Evolutionary conservation across 2,113 vertebrate species (phyloP).

Genomic region (Spilogale gracilis): DNA sequence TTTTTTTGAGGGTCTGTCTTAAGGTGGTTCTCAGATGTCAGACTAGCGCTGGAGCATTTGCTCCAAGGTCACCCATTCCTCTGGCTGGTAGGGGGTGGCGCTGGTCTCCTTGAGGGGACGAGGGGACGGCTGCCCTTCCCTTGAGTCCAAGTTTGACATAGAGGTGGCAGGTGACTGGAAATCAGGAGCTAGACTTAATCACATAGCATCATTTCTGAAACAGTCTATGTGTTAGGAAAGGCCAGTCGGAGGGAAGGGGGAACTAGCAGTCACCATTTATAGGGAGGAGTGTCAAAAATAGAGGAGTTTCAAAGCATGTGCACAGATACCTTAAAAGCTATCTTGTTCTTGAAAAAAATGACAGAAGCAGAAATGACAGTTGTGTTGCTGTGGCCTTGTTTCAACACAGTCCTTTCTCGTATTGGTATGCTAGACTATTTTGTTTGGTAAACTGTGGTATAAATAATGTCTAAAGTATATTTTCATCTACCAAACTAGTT

Average conservation of each 20-base stretch:
- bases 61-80: background rate
- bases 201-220: background rate
- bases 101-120: background rate
- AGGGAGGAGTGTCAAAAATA: background rate
- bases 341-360: background rate
- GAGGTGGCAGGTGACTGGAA: background rate
- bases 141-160: background rate
- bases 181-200: background rate
- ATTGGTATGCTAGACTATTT: background rate
- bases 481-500: background rate
- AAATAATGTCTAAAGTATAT: background rate
- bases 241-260: background rate
- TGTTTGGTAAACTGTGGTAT: background rate
- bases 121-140: background rate
- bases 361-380: background rate
- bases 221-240: background rate
- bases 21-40: background rate
- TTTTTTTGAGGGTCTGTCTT: background rate
- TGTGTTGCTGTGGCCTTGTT: background rate
- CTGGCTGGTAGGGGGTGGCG: rapidly evolving
- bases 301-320: background rate
- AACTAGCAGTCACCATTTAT: background rate
- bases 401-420: background rate
- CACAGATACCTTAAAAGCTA: background rate
- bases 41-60: rapidly evolving